Conservation (phyloP, 2,888 invertebrate species). For the Aporophyla lueneburgensis region DNA sequence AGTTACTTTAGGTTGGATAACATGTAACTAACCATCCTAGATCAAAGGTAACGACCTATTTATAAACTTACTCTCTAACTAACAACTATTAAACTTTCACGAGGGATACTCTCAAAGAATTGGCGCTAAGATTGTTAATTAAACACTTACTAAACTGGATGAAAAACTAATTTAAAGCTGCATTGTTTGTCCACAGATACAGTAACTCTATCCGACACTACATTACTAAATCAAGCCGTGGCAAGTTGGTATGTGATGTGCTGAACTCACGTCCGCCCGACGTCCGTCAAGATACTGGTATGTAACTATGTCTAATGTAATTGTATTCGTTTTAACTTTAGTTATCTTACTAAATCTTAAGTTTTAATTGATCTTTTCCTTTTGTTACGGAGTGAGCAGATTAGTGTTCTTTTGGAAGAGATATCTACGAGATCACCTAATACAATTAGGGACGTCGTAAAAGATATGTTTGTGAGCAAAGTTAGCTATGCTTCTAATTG, state of each 20-base stretch:
- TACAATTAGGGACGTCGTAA: neutral
- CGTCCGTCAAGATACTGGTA: constrained; percentile 54
- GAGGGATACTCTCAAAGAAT: constrained; percentile 3
- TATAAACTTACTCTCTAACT: neutral
- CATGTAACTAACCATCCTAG: neutral
- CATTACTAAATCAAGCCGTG: constrained; percentile 50
- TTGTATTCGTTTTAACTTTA: constrained; percentile 28
- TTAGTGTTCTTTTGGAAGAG: neutral
- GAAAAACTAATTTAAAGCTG: constrained; percentile 22
- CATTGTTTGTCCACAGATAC: constrained; percentile 54
- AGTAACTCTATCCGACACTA: constrained; percentile 36
- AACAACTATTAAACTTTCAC: neutral
- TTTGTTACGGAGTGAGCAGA: constrained; percentile 25
- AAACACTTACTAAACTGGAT: constrained; percentile 21
- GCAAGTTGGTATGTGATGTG: constrained; percentile 60
- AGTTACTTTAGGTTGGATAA: neutral
- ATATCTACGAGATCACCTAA: neutral
- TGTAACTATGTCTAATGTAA: constrained; percentile 36
- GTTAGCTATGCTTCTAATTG: neutral
- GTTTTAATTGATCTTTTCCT: constrained; percentile 8
- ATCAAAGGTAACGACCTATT: neutral
- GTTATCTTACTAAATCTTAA: neutral
- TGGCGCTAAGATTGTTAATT: constrained; percentile 18
- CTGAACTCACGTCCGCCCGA: constrained; percentile 38
- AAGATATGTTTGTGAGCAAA: neutral